Evolutionary conservation across 1,140 invertebrate genomes (phyloP).

Genomic region (Antheraea pernyi): DNA sequence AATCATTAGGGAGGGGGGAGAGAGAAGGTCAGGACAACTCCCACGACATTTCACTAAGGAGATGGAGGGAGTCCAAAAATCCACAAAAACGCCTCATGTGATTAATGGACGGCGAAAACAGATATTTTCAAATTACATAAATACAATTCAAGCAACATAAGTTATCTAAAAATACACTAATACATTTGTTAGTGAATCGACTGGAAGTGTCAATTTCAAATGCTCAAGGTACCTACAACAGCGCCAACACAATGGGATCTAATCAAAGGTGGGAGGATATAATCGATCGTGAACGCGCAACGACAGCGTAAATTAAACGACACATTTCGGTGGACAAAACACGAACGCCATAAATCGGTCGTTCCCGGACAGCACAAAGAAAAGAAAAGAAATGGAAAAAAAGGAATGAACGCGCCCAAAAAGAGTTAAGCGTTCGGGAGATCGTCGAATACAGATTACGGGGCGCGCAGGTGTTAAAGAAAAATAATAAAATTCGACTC

Average conservation of each 20-base stretch:
- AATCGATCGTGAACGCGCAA: constrained; percentile 71
- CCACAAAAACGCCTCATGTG: no score
- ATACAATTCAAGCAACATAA: no score
- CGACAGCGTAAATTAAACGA: constrained; percentile 69
- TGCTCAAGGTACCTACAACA: no score
- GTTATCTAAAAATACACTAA: not conserved
- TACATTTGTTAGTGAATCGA: not conserved
- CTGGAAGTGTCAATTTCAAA: not conserved
- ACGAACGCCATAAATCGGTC: constrained; percentile 64
- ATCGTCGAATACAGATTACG: constrained; percentile 76
- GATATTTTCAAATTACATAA: no score
- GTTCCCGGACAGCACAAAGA: constrained; percentile 35
- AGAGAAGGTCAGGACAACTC: no score
- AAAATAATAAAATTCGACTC: constrained; percentile 75
- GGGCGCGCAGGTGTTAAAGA: constrained; percentile 76
- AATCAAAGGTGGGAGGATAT: constrained; percentile 58
- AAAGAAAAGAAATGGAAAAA: not conserved
- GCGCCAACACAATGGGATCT: constrained; percentile 31
- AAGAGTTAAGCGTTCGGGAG: constrained; percentile 76
- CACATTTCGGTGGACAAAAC: constrained; percentile 64
- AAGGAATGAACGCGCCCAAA: constrained; percentile 53
- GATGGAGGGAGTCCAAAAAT: no score
- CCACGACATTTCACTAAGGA: no score
- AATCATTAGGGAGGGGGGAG: no score
- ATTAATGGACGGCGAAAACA: no score